phyloP scores from a whole-genome alignment of 1,140 invertebrate species.

The Trissolcus basalis region DNA sequence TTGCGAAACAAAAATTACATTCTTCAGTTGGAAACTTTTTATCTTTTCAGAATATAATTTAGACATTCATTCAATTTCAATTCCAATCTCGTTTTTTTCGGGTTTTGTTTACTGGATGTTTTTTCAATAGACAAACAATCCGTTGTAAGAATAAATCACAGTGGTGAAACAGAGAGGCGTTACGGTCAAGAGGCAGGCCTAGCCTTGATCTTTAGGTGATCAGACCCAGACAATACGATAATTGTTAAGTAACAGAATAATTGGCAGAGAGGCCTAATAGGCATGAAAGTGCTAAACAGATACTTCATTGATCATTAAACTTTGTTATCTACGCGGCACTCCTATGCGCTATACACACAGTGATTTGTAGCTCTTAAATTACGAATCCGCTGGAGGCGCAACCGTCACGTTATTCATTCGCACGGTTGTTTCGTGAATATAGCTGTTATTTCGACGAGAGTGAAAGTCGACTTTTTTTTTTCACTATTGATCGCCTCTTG shows the following conservation, averaged over 20 bases:
- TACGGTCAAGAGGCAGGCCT: background rate
- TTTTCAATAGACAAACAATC: too few species aligned
- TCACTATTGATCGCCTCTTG: slow-evolving; percentile 1
- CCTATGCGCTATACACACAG: slow-evolving; percentile 41
- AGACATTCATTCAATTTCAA: too few species aligned
- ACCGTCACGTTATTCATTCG: slow-evolving; percentile 49
- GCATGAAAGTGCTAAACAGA: slow-evolving; percentile 47
- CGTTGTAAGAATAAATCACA: too few species aligned
- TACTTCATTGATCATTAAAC: slow-evolving; percentile 50
- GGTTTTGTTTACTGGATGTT: too few species aligned
- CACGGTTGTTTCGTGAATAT: slow-evolving; percentile 28
- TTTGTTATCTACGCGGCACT: slow-evolving; percentile 48
- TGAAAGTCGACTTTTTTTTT: slow-evolving; percentile 38
- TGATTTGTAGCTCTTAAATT: slow-evolving; percentile 51
- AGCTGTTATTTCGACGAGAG: slow-evolving; percentile 39
- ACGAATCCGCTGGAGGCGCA: slow-evolving; percentile 40
- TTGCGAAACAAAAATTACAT: slow-evolving; percentile 1
- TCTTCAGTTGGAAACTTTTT: too few species aligned
- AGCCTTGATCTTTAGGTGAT: background rate
- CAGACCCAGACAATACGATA: slow-evolving; percentile 15
- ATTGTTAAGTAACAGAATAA: slow-evolving; percentile 32
- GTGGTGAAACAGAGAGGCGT: too few species aligned
- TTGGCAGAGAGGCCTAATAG: slow-evolving; percentile 25
- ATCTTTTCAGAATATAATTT: too few species aligned
- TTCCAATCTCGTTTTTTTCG: too few species aligned